Conservation (phyloP, 2,113 vertebrate genomes). For the Nettapus auritus region DNA sequence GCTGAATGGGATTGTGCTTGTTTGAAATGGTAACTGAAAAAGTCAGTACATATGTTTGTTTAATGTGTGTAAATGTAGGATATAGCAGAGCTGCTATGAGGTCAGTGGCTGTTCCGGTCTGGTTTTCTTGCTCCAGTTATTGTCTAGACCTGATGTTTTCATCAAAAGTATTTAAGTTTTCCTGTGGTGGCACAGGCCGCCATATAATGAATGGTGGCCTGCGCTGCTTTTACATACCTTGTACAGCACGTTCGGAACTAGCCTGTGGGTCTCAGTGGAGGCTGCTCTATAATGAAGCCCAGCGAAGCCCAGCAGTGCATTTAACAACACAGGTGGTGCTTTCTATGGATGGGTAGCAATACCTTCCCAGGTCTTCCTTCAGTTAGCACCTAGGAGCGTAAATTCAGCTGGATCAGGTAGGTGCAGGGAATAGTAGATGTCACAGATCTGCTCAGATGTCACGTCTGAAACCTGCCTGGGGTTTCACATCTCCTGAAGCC, state of each 20-base stretch:
- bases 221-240: neutral
- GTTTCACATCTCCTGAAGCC: neutral
- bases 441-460: neutral
- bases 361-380: neutral
- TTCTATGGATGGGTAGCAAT: neutral
- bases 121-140: neutral
- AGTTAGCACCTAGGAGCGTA: neutral
- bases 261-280: neutral
- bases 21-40: neutral
- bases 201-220: neutral
- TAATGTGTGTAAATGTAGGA: neutral
- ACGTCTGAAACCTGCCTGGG: neutral
- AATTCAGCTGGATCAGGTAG: neutral
- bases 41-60: neutral
- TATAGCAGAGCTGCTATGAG: neutral
- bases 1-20: neutral
- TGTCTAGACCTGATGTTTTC: neutral
- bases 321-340: neutral
- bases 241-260: neutral
- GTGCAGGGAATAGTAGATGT: neutral
- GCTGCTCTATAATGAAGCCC: neutral
- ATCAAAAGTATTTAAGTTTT: neutral
- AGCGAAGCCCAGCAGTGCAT: neutral
- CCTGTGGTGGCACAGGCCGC: neutral
- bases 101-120: neutral